Base-by-base conservation (phyloP, 2,888 invertebrate species). In the Nemurella pictetii region DNA sequence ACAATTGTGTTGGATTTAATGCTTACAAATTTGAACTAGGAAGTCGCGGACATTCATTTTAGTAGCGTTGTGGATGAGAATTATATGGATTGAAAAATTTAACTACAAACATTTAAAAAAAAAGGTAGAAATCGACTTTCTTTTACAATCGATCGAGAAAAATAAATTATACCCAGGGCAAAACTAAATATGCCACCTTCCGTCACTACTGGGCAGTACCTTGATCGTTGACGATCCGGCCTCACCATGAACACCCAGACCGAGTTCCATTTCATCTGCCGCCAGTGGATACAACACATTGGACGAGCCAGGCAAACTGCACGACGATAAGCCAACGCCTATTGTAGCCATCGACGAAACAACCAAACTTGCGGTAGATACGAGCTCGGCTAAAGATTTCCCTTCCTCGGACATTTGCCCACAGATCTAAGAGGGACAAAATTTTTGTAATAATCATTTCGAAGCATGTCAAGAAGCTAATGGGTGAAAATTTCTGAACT, bases 281-380 rank as follows among this genome's bases (percentile, higher is more conserved):
- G 86, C 88, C 20, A 92, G 87, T 4, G 88, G 87, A 86, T 92
- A 92, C 55, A 90, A 89, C 0, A 90, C 89, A 0, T 88, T 86
- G 12, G 85, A 82, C 12, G 88, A 73, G 92, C 93, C 93, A 84
- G 95, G 95, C 55, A 95, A 89, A 15, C 94, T 93, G 88, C 95
- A 95, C 0, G 95, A 92, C 78, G 92, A 92, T 78, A 96, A 89
- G 83, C 94, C 94, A 5, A 96, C 91, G 0, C 95, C 95, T 83
- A 95, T 92, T 0, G 96, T 96, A 0, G 94, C 94, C 91, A 94
- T 91, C 87, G 92, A 91, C 75, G 91, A 90, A 85, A 92, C 90
- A 0, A 93, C 90, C 77, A 91, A 90, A 81, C 89, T 87, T 9
- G 90, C 89, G 30, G 87, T 88, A 25, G 88, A 86, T 9, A 88